These are phyloP conservation scores for Drosophila recens DNA, from an alignment of 2,888 invertebrate genomes.

Conservation along the genomic window DNA sequence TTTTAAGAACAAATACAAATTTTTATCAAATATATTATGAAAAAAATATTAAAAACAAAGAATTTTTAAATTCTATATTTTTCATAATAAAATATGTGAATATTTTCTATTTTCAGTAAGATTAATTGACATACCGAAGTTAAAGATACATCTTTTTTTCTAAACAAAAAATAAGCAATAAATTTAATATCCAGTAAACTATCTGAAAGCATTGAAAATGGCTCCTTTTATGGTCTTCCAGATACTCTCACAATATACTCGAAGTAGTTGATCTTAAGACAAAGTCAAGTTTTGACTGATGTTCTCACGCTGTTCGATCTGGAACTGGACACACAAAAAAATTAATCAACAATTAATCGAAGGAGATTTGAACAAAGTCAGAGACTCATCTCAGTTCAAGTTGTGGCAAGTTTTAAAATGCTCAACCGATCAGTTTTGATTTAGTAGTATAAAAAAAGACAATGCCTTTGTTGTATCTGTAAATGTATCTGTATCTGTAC, in stretches of 20 bases:
- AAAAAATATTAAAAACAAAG: background rate
- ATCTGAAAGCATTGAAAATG: background rate
- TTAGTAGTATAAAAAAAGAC: constrained; percentile 28
- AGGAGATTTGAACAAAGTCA: constrained; percentile 33
- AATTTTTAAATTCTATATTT: too few relatives aligned
- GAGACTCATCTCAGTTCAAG: constrained; percentile 9
- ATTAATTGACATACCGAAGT: too few relatives aligned
- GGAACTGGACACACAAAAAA: constrained; percentile 33
- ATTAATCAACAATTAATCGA: constrained; percentile 70
- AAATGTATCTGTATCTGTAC: constrained; percentile 55
- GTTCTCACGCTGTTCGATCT: constrained; percentile 19
- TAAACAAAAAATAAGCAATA: background rate
- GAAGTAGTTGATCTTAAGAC: constrained; percentile 19
- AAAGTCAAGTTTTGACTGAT: constrained; percentile 16
- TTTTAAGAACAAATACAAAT: background rate
- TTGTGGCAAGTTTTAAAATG: constrained; percentile 10
- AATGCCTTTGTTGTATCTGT: constrained; percentile 28
- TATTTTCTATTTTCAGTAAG: background rate
- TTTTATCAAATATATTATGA: too few relatives aligned
- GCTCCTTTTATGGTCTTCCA: background rate
- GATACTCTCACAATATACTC: background rate
- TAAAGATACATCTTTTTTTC: background rate
- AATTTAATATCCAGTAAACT: too few relatives aligned
- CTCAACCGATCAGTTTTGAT: constrained; percentile 18
- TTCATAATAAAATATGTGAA: too few relatives aligned